These are phyloP conservation scores for Varroa destructor DNA, from an alignment of 1,140 invertebrate genomes.

Conservation along the genomic window DNA sequence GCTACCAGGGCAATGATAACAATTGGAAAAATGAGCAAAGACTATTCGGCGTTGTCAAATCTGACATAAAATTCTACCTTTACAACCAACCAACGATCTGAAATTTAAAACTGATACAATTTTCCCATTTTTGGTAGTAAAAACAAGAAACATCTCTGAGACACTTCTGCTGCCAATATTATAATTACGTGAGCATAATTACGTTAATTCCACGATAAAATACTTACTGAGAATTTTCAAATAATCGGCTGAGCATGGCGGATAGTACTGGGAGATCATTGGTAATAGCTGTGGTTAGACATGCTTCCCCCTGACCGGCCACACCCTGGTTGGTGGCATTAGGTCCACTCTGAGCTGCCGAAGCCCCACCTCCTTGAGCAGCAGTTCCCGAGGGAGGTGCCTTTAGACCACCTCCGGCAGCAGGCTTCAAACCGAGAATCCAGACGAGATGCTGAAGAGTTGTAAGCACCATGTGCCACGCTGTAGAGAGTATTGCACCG, in stretches of 20 bases:
- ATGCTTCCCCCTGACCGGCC: conserved; percentile 55
- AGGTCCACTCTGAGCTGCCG: background rate
- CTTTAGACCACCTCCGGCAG: conserved; percentile 77
- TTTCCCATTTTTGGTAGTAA: no score
- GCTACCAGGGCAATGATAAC: no score
- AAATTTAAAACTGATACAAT: no score
- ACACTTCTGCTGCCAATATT: no score
- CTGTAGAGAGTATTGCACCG: conserved; percentile 74
- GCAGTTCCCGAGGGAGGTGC: conserved; percentile 41
- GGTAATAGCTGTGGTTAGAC: conserved; percentile 88
- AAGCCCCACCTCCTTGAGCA: background rate
- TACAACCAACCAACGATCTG: no score
- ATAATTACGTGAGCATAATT: no score
- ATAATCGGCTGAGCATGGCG: conserved; percentile 77
- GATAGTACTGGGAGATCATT: conserved; percentile 83
- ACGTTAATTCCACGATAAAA: background rate
- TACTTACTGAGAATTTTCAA: conserved; percentile 72
- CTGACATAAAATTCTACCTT: no score
- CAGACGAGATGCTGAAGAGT: conserved; percentile 78
- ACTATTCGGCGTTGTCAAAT: no score
- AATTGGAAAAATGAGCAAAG: no score
- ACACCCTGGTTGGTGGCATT: conserved; percentile 48
- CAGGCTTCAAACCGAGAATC: conserved; percentile 91
- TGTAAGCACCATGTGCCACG: conserved; percentile 88
- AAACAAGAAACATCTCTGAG: no score